phyloP scores from a whole-genome alignment of 2,113 vertebrate genomes.

The Callaeas wilsoni region DNA sequence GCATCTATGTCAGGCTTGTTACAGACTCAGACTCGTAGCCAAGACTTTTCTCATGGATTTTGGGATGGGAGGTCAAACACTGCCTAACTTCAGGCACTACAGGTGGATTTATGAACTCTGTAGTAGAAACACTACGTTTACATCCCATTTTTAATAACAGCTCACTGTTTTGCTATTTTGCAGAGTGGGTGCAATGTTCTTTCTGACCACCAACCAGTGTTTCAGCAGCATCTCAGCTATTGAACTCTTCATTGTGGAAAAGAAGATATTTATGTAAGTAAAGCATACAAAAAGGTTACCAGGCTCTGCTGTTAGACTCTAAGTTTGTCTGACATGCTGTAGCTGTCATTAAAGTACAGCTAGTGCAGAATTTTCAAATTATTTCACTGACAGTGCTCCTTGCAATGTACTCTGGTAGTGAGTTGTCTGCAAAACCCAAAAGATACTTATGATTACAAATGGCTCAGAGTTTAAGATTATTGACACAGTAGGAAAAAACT shows the following conservation, averaged over 20 bases:
- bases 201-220: constrained; percentile 90
- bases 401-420: background rate
- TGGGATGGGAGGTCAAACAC: background rate
- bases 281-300: background rate
- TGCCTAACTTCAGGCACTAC: background rate
- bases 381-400: background rate
- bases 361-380: background rate
- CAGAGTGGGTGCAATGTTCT: constrained; percentile 90
- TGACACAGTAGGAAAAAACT: background rate
- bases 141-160: background rate
- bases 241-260: constrained; percentile 89
- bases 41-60: background rate
- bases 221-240: constrained; percentile 84
- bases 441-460: rapidly evolving
- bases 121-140: background rate
- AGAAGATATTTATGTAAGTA: constrained; percentile 91
- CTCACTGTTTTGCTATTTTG: background rate
- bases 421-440: background rate
- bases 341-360: background rate
- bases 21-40: background rate
- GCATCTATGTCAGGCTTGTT: background rate
- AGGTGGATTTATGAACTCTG: background rate
- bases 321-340: background rate
- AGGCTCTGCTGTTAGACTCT: background rate
- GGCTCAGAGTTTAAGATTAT: background rate